Evolutionary conservation across 2,113 vertebrate genomes (phyloP).

Genomic region (Cavia porcellus): DNA sequence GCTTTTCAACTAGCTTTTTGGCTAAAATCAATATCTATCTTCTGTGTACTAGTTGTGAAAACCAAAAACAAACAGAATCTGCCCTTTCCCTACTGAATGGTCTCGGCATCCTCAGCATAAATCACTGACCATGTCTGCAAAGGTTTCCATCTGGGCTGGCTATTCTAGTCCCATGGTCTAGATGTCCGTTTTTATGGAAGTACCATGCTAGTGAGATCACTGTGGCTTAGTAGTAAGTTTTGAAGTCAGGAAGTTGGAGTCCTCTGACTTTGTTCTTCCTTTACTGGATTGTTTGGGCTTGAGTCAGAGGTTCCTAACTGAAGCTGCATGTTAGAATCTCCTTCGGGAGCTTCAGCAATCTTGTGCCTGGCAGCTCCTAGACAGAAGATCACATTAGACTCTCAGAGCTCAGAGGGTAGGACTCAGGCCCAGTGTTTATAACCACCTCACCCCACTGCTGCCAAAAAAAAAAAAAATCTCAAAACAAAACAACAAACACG

Average conservation of each 20-base stretch:
- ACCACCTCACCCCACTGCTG: too few relatives aligned
- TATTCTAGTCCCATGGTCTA: background rate
- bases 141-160: background rate
- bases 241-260: background rate
- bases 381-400: background rate
- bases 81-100: background rate
- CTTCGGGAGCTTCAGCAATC: background rate
- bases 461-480: background rate
- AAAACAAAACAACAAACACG: background rate
- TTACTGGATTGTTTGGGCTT: background rate
- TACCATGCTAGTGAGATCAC: background rate
- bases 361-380: background rate
- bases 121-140: background rate
- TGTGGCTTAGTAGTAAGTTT: background rate
- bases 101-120: background rate
- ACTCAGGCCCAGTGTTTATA: background rate
- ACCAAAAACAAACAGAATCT: background rate
- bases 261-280: background rate
- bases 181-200: background rate
- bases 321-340: background rate
- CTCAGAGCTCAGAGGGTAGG: background rate
- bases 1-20: background rate
- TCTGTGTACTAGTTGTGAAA: background rate
- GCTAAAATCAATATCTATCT: background rate
- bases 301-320: background rate